Percentiles rank a stretch among this genome's conserved stretches.
Conservation (phyloP, 1,140 invertebrate species). For the Eulimnadia texana region DNA sequence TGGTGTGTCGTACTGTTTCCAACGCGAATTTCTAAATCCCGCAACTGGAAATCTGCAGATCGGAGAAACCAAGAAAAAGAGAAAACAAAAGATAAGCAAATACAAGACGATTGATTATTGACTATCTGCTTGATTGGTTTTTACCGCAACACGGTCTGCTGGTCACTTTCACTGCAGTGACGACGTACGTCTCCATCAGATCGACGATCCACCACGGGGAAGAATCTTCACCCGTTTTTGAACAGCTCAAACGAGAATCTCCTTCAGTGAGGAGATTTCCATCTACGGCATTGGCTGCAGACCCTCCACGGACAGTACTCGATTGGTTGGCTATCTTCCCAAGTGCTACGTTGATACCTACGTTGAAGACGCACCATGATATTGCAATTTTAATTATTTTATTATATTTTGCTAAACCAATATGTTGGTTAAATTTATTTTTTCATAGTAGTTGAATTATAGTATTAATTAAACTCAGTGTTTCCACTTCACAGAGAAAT, state of each 20-base stretch:
- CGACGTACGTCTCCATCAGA: conserved; percentile 60
- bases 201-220: conserved; percentile 88
- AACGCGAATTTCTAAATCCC: conserved; percentile 79
- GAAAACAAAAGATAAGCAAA: background rate
- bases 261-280: conserved; percentile 65
- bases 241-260: conserved; percentile 49
- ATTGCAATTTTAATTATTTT: background rate
- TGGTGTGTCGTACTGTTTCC: conserved; percentile 76
- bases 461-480: too few species aligned
- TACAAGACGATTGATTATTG: background rate
- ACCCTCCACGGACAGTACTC: conserved; percentile 64
- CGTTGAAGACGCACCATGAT: background rate
- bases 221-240: conserved; percentile 70
- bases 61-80: background rate
- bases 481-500: too few species aligned
- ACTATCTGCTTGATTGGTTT: background rate
- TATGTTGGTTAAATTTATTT: background rate
- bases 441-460: too few species aligned
- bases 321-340: conserved; percentile 78
- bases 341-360: conserved; percentile 70
- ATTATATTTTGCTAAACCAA: background rate
- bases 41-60: conserved; percentile 39
- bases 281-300: conserved; percentile 67
- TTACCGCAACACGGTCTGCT: conserved; percentile 68
- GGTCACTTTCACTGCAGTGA: conserved; percentile 67